Evolutionary conservation across 2,888 invertebrate genomes (phyloP).

Genomic region (Eupithecia vulgata): DNA sequence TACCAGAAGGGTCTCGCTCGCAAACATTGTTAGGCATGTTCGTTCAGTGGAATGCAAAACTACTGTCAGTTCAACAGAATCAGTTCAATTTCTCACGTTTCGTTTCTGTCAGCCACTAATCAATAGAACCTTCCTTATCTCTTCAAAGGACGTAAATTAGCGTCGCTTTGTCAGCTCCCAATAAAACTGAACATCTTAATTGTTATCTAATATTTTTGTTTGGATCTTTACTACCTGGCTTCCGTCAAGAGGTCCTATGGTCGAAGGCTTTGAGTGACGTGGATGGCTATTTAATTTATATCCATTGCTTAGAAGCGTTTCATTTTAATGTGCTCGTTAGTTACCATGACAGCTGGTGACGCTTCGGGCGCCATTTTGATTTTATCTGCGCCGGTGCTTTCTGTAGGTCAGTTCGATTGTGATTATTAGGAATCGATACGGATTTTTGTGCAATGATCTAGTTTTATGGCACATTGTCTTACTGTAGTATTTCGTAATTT

Average conservation of each 20-base stretch:
- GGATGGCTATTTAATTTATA: constrained; percentile 81
- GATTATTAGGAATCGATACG: constrained; percentile 51
- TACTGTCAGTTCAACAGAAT: not conserved
- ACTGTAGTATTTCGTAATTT: constrained; percentile 7
- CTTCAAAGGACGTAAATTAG: constrained; percentile 73
- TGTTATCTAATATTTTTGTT: constrained; percentile 81
- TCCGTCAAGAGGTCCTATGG: constrained; percentile 63
- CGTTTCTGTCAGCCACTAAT: constrained; percentile 17
- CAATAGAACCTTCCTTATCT: constrained; percentile 30
- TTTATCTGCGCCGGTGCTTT: constrained; percentile 69
- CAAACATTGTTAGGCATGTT: not conserved
- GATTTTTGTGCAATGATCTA: constrained; percentile 41
- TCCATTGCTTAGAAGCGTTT: constrained; percentile 72
- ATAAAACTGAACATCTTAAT: constrained; percentile 82
- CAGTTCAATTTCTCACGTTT: constrained; percentile 29
- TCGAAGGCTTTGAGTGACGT: constrained; percentile 75
- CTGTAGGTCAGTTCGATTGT: constrained; percentile 61
- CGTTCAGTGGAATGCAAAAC: not conserved
- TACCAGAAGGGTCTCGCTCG: not conserved
- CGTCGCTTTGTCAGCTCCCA: constrained; percentile 75
- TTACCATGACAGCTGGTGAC: constrained; percentile 76
- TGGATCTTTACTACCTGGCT: constrained; percentile 83
- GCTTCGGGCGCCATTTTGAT: constrained; percentile 79
- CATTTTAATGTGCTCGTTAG: constrained; percentile 80
- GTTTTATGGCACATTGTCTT: constrained; percentile 30